Evolutionary conservation across 2,113 vertebrate genomes (phyloP), one percentile per base, ranked within the genome.

Genomic region (Chrysochloris asiatica): DNA sequence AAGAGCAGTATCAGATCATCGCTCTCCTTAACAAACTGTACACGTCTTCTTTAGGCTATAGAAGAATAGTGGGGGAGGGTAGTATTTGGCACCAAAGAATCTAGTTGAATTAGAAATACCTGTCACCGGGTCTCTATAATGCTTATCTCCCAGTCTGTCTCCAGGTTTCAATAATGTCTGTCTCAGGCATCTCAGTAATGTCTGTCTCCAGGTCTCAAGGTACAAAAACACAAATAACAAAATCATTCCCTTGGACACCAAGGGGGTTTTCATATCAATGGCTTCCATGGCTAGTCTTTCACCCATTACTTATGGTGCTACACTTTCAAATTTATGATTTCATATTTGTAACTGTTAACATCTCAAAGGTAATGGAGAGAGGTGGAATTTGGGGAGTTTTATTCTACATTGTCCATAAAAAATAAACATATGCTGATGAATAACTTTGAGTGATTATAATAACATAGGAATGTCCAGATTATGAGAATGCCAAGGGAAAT

Each of bases 91-190:
- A 92, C 19, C 48, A 95, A 86, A 92, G 69, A 88, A 77, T 88
- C 90, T 30, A 89, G 61, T 82, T 84, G 59, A 92, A 90, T 92
- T 92, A 95, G 76, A 93, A 96, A 75, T 88, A 95, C 83, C 77
- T 94, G 48, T 95, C 83, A 92, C 72, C 36, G 78, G 24, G 63
- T 93, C 91, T 93, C 52, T 86, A 63, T 94, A 95, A 93, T 78
- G 54, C 52, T 47, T 89, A 76, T 90, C 56, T 96, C 45, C 21
- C 14, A 36, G 59, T 91, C 83, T 75, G 21, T 92, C 90, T 93
- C 81, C 94, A 45, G 38, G 61, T 84, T 63, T 89, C 77, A 94
- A 7, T 92, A 91, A 91, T 75, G 26, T 87, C 90, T 71, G 80
- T 93, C 86, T 86, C 78, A 95, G 36, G 17, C 48, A 83, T 85